A percentile compares a stretch with the other conserved stretches of the same genome.
Evolutionary conservation across 2,888 invertebrate genomes (phyloP).

Genomic region (Escarpia spicata): DNA sequence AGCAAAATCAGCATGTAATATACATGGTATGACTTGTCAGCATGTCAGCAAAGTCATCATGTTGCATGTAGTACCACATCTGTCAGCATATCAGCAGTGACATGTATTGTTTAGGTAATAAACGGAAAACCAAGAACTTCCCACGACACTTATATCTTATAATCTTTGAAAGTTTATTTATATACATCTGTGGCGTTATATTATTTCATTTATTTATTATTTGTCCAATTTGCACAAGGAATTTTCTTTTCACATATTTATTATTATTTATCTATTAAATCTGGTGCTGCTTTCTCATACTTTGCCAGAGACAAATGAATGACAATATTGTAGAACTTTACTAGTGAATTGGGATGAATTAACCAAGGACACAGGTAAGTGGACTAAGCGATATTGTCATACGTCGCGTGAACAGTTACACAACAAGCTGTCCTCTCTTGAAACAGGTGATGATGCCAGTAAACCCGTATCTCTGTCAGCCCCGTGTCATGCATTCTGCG

Average conservation of each 20-base stretch:
- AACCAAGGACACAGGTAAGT: neutral
- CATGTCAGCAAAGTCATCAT: no score
- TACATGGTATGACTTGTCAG: no score
- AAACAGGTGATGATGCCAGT: neutral
- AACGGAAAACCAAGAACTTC: no score
- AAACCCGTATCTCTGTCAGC: slow-evolving; percentile 3
- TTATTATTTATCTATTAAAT: neutral
- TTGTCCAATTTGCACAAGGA: neutral
- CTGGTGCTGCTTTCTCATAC: neutral
- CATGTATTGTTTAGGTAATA: no score
- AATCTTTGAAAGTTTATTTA: neutral
- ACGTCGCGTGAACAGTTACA: neutral
- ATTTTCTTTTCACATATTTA: neutral
- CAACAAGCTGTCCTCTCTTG: neutral
- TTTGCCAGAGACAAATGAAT: neutral
- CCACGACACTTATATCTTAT: neutral
- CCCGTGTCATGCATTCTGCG: neutral
- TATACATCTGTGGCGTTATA: no score
- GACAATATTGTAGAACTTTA: neutral
- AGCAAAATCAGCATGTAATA: no score
- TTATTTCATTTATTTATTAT: neutral
- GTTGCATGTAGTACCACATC: no score
- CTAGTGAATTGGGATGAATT: neutral
- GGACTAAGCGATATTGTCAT: neutral
- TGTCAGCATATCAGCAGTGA: no score